Conservation (phyloP, 30 jellyfish, hydroid and myxozoan genomes). For the Aurelia aurita complex sp. Pacific region DNA sequence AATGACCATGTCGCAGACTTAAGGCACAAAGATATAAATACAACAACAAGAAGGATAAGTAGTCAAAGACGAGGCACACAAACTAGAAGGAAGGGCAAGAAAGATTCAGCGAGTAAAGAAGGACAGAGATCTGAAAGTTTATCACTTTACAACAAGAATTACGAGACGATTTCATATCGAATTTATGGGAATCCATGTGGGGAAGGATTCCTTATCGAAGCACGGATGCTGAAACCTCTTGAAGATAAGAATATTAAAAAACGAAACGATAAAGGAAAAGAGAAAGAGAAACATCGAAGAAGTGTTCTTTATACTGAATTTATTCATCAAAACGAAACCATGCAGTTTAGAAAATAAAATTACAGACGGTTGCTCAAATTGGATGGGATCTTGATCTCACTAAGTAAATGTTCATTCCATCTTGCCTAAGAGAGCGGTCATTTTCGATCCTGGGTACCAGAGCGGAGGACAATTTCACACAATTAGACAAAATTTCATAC, state of each 20-base stretch:
- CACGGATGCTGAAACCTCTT: slow-evolving; percentile 18
- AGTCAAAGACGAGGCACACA: not conserved
- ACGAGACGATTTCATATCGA: slow-evolving; percentile 56
- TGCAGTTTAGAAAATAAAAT: too few relatives aligned
- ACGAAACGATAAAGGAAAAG: not conserved
- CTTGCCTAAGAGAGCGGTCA: too few relatives aligned
- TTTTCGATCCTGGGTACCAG: too few relatives aligned
- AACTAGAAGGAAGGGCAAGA: not conserved
- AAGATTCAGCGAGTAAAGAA: not conserved
- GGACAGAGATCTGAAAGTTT: slow-evolving; percentile 3
- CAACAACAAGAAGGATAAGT: not conserved
- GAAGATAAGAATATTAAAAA: slow-evolving; percentile 7
- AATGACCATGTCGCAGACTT: too few relatives aligned
- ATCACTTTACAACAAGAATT: not conserved
- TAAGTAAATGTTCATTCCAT: too few relatives aligned
- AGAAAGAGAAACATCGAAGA: slow-evolving; percentile 1
- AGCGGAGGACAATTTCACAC: too few relatives aligned
- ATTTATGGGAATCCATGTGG: slow-evolving; percentile 68
- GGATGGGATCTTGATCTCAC: too few relatives aligned
- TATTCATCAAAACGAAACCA: too few relatives aligned
- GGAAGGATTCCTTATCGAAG: slow-evolving; percentile 54
- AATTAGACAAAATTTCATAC: too few relatives aligned
- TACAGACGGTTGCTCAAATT: too few relatives aligned
- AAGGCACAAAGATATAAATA: not conserved
- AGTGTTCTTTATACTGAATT: too few relatives aligned